phyloP scores from a whole-genome alignment of 2,113 vertebrate genomes.

The Chiloscyllium plagiosum region DNA sequence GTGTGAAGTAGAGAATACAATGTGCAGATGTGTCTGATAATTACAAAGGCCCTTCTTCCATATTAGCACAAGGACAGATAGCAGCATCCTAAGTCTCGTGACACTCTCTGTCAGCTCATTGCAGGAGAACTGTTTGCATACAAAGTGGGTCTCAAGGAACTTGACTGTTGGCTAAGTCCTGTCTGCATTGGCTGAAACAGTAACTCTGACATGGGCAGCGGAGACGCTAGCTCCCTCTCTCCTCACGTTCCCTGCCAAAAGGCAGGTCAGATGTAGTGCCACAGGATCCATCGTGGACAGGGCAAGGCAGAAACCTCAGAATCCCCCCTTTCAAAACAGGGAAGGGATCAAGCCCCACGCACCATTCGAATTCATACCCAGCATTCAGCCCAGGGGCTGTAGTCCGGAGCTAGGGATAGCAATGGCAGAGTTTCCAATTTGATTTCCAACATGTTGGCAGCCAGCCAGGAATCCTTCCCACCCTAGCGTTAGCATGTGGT shows the following conservation, averaged over 20 bases:
- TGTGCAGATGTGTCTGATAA: background rate
- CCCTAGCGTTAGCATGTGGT: background rate
- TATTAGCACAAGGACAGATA: background rate
- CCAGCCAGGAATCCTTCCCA: background rate
- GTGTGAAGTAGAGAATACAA: constrained; percentile 5
- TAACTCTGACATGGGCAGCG: background rate
- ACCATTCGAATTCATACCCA: background rate
- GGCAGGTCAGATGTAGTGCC: background rate
- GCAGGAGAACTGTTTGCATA: background rate
- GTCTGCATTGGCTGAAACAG: background rate
- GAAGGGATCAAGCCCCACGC: background rate
- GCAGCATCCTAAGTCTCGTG: background rate
- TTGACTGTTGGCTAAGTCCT: background rate
- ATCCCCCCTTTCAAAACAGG: background rate
- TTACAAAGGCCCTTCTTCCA: background rate
- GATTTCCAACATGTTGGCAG: background rate
- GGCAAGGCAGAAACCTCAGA: background rate
- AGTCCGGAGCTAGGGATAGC: background rate
- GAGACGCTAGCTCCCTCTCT: background rate
- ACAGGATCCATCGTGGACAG: too few relatives aligned
- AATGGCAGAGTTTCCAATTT: background rate
- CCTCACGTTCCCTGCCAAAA: background rate
- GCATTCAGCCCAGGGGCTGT: background rate
- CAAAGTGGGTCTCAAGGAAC: background rate
- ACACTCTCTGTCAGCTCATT: background rate